Conservation (phyloP, 2,113 vertebrate species). For the Pollachius pollachius region DNA sequence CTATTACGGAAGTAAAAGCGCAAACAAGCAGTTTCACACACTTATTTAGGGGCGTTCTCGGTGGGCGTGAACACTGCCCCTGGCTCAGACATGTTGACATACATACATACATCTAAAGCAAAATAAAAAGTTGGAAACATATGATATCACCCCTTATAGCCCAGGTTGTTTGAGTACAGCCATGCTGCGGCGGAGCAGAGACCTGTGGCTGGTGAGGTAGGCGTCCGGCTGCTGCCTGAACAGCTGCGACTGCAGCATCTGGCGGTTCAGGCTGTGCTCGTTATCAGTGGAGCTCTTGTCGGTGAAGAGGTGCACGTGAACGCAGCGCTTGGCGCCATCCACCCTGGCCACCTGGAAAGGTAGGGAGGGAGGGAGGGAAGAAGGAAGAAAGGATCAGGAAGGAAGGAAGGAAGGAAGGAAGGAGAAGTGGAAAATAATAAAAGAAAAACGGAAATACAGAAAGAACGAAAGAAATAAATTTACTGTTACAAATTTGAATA, state of each 20-base stretch:
- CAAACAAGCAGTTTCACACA: no score
- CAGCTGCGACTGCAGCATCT: slow-evolving; percentile 84
- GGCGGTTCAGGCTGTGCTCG: slow-evolving; percentile 82
- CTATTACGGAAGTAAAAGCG: no score
- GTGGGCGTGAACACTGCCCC: no score
- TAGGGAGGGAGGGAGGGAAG: not conserved
- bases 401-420: not conserved
- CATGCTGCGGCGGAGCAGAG: not conserved
- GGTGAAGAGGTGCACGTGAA: slow-evolving; percentile 86
- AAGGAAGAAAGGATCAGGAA: not conserved
- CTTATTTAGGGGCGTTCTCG: no score
- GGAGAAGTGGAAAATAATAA: not conserved
- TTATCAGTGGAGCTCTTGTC: slow-evolving; percentile 82
- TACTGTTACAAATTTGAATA: not conserved
- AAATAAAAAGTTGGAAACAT: no score
- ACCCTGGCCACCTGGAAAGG: slow-evolving; percentile 80
- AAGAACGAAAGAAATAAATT: no score
- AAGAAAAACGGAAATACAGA: not conserved
- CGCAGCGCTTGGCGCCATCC: slow-evolving; percentile 75
- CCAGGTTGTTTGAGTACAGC: no score
- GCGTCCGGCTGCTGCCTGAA: slow-evolving; percentile 91
- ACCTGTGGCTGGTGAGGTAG: slow-evolving; percentile 80
- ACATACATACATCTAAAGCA: no score
- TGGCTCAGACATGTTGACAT: no score
- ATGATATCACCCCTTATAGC: no score